Conservation (phyloP, 2,797 vertebrate genomes). For the Tarsius wallacei region DNA sequence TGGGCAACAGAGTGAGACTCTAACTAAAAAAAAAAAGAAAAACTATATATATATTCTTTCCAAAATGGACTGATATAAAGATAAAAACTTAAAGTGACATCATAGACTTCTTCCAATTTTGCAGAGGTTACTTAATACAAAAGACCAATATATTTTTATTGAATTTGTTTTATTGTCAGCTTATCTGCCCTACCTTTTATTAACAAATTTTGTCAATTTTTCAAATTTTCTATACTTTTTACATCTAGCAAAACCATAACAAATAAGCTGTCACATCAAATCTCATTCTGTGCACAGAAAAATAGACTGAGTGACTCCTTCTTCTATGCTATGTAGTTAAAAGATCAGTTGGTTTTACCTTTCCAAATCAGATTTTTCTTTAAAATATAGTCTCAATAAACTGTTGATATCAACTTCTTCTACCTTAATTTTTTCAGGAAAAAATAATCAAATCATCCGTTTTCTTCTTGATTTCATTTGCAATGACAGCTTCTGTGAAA, state of each 20-base stretch:
- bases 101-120: neutral
- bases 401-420: neutral
- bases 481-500: neutral
- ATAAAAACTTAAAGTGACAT: constrained; percentile 2
- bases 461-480: neutral
- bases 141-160: neutral
- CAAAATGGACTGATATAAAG: constrained; percentile 35
- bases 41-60: too few species aligned
- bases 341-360: neutral
- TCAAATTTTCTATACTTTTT: constrained; percentile 46
- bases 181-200: constrained; percentile 23
- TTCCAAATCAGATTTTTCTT: neutral
- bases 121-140: neutral
- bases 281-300: neutral
- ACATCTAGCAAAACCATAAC: neutral
- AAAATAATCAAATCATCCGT: neutral
- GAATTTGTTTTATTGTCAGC: constrained; percentile 38
- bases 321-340: neutral
- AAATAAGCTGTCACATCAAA: constrained; percentile 26
- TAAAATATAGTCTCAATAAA: neutral
- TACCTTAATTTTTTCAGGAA: neutral
- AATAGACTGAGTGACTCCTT: neutral
- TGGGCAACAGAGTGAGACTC: too few species aligned
- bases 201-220: constrained; percentile 34
- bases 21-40: too few species aligned